phyloP scores from a whole-genome alignment of 1,140 invertebrate species.

The Adoxophyes honmai region DNA sequence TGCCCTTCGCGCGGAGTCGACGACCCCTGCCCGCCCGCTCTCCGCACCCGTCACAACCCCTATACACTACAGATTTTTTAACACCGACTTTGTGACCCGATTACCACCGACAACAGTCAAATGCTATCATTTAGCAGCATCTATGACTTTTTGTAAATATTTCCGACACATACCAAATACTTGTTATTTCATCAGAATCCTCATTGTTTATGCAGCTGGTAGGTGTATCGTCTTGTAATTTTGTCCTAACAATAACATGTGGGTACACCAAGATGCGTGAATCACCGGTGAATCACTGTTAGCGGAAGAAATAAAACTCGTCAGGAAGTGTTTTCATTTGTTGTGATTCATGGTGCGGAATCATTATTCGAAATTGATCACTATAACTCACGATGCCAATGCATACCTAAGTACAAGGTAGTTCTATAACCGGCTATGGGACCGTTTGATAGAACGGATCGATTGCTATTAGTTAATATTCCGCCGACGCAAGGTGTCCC shows the following conservation, averaged over 20 bases:
- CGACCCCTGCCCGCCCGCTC: slow-evolving; percentile 43
- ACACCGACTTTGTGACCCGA: slow-evolving; percentile 60
- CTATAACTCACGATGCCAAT: neutral
- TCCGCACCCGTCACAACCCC: slow-evolving; percentile 32
- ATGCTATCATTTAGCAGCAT: neutral
- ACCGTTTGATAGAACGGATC: slow-evolving; percentile 21
- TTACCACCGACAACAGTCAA: slow-evolving; percentile 26
- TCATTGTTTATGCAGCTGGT: neutral
- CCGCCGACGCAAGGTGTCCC: slow-evolving; percentile 20
- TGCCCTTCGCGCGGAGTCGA: slow-evolving; percentile 69
- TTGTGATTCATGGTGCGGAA: neutral
- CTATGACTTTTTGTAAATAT: neutral
- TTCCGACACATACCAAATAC: neutral
- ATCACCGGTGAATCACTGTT: slow-evolving; percentile 4
- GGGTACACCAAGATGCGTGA: slow-evolving; percentile 9
- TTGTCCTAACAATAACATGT: neutral
- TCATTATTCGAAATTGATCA: neutral
- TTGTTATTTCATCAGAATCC: neutral
- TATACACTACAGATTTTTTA: slow-evolving; percentile 31
- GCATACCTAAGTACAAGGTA: neutral
- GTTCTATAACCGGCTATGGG: neutral
- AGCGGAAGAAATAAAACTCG: neutral
- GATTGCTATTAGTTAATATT: slow-evolving; percentile 36
- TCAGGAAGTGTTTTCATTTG: neutral
- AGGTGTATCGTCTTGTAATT: neutral